Percentiles rank a stretch among this genome's conserved stretches.
phyloP scores from a whole-genome alignment of 2,113 vertebrate genomes.

The Lycaon pictus region DNA sequence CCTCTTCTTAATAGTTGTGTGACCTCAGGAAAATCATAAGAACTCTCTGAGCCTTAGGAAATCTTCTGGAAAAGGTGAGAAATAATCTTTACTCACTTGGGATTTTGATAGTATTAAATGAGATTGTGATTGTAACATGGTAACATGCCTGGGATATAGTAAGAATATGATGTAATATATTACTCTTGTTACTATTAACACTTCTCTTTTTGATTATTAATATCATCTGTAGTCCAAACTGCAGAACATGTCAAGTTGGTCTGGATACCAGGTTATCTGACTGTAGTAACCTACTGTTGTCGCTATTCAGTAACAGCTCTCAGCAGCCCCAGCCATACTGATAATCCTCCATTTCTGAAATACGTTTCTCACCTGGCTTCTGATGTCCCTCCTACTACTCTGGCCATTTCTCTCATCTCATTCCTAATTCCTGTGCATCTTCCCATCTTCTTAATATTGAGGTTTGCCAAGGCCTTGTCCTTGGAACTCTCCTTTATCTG shows the following conservation, averaged over 20 bases:
- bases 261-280: not conserved
- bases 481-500: not conserved
- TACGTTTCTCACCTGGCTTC: not conserved
- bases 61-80: not conserved
- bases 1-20: not conserved
- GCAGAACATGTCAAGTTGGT: not conserved
- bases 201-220: not conserved
- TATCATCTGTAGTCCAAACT: not conserved
- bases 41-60: not conserved
- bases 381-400: not conserved
- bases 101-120: not conserved
- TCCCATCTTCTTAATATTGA: not conserved
- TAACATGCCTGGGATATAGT: not conserved
- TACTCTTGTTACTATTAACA: not conserved
- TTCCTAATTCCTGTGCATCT: not conserved
- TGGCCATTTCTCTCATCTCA: not conserved
- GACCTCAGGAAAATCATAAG: not conserved
- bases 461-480: not conserved
- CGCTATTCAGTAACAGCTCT: not conserved
- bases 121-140: not conserved
- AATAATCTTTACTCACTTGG: not conserved
- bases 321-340: too few species aligned
- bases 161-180: not conserved
- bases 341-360: not conserved
- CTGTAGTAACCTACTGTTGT: fast-evolving